Evolutionary conservation across 2,888 invertebrate genomes (phyloP).

Genomic region (Tetragonisca angustula): DNA sequence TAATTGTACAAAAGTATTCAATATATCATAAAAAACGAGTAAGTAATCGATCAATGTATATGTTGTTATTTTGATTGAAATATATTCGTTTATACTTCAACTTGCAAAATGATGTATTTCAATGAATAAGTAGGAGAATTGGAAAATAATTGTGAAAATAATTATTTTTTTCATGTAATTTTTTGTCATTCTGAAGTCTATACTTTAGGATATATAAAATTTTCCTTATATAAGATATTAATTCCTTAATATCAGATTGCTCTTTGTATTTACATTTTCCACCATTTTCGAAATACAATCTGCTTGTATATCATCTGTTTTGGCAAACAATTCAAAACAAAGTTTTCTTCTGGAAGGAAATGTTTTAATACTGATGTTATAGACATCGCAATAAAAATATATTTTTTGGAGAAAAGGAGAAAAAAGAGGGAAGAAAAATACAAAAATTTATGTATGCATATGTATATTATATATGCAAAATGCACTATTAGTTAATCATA

Average conservation of each 20-base stretch:
- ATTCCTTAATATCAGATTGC: not conserved
- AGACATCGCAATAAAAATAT: not conserved
- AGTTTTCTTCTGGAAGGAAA: not conserved
- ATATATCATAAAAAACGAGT: constrained; percentile 69
- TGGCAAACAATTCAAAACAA: not conserved
- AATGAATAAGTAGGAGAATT: not conserved
- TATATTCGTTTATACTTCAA: constrained; percentile 21
- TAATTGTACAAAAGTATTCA: constrained; percentile 52
- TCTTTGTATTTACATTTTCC: constrained; percentile 8
- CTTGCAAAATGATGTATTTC: not conserved
- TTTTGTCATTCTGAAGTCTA: not conserved
- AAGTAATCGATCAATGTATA: constrained; percentile 39
- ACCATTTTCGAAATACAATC: not conserved
- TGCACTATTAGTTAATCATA: not conserved
- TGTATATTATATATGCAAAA: not conserved
- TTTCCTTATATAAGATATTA: not conserved
- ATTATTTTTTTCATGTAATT: not conserved
- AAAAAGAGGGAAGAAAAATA: not conserved
- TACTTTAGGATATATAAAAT: not conserved
- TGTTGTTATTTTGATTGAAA: not conserved
- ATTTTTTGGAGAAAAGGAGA: not conserved
- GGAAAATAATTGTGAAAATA: not conserved
- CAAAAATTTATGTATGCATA: not conserved
- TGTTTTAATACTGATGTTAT: not conserved
- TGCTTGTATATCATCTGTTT: not conserved